A percentile compares a stretch with the other conserved stretches of the same genome.
phyloP scores from a whole-genome alignment of 1,140 invertebrate genomes.

The Pseudomyrmex concolor region DNA sequence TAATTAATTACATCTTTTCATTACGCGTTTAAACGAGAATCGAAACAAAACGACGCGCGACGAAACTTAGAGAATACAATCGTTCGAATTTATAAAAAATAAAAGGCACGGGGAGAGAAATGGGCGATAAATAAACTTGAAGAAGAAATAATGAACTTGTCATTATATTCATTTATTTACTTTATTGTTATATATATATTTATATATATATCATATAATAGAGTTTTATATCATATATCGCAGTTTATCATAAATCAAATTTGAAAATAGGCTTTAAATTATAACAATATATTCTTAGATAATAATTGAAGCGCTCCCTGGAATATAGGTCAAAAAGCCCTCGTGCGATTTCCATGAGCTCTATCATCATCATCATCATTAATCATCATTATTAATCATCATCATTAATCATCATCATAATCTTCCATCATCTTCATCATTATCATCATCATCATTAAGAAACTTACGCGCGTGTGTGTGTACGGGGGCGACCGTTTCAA shows the following conservation, averaged over 20 bases:
- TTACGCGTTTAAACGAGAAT: background rate
- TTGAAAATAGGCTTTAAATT: slow-evolving; percentile 83
- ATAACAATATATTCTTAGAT: slow-evolving; percentile 79
- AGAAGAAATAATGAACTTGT: slow-evolving; percentile 46
- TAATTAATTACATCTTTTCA: too few relatives aligned
- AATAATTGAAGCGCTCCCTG: slow-evolving; percentile 80
- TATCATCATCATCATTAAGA: slow-evolving; percentile 47
- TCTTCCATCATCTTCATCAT: background rate
- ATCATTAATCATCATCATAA: slow-evolving; percentile 25
- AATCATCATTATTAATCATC: slow-evolving; percentile 26
- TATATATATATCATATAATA: slow-evolving; percentile 79
- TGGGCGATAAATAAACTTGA: background rate
- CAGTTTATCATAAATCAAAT: slow-evolving; percentile 82
- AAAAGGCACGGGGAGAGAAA: background rate
- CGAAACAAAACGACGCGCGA: background rate
- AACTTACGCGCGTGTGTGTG: slow-evolving; percentile 61
- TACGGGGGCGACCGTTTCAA: slow-evolving; percentile 74
- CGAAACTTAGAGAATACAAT: background rate
- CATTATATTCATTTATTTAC: slow-evolving; percentile 78
- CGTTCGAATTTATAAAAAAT: background rate
- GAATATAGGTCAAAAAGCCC: slow-evolving; percentile 77
- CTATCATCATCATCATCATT: slow-evolving; percentile 40
- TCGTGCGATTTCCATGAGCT: slow-evolving; percentile 75
- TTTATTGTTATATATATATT: slow-evolving; percentile 78
- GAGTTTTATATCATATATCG: slow-evolving; percentile 81